Conservation (phyloP, 2,888 invertebrate genomes). For the Philonicus albiceps region DNA sequence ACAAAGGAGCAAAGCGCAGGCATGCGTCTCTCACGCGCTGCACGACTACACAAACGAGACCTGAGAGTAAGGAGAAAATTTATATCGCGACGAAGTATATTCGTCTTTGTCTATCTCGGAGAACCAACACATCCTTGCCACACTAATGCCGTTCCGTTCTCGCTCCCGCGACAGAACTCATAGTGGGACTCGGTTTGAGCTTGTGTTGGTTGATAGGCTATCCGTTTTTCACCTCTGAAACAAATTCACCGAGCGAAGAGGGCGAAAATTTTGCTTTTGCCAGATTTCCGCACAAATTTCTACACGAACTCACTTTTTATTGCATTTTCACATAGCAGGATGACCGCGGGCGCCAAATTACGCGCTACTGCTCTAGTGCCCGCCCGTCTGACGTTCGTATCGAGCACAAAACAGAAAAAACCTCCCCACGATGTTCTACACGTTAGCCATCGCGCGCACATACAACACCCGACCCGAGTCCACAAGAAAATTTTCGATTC, state of each 20-base stretch:
- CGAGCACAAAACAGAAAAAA: background rate
- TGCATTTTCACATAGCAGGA: background rate
- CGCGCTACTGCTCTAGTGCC: background rate
- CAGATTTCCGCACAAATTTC: conserved; percentile 8
- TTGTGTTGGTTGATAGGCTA: conserved; percentile 10
- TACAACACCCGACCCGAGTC: background rate
- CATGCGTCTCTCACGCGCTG: background rate
- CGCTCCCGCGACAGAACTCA: background rate
- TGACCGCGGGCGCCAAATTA: background rate
- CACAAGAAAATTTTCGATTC: conserved; percentile 14
- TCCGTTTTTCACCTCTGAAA: background rate
- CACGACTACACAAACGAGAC: background rate
- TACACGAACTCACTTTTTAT: background rate
- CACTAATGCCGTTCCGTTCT: background rate
- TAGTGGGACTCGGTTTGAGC: background rate
- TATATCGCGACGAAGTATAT: background rate
- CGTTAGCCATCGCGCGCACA: conserved; percentile 40
- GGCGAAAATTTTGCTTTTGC: conserved; percentile 19
- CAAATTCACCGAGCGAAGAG: background rate
- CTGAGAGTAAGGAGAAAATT: background rate
- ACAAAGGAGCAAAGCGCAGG: background rate
- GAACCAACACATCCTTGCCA: background rate
- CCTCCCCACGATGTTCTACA: background rate
- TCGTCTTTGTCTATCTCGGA: background rate
- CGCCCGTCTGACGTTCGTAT: background rate